Percentiles rank a stretch among this genome's conserved stretches.
Conservation (phyloP, 2,888 invertebrate species). For the Ectemnius lituratus region DNA sequence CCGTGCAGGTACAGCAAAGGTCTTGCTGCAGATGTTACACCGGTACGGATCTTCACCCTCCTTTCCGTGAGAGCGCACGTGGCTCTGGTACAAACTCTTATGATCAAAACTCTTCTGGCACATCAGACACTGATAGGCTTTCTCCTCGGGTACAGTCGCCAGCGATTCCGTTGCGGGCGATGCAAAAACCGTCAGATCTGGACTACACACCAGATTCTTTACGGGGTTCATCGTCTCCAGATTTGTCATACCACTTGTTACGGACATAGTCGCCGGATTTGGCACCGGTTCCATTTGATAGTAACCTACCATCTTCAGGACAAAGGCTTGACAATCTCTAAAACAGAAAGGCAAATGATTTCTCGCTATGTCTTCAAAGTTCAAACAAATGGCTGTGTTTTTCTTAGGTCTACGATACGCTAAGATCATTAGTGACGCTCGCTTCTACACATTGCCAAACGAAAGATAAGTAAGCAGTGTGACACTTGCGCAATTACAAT, state of each 20-base stretch:
- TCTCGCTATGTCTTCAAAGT: too few relatives aligned
- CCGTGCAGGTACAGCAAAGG: slow-evolving; percentile 93
- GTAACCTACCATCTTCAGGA: slow-evolving; percentile 66
- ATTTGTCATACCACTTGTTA: slow-evolving; percentile 37
- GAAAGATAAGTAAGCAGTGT: too few relatives aligned
- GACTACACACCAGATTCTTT: slow-evolving; percentile 82
- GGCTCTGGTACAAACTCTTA: slow-evolving; percentile 87
- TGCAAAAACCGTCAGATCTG: slow-evolving; percentile 80
- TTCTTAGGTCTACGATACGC: too few relatives aligned
- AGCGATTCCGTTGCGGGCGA: slow-evolving; percentile 50
- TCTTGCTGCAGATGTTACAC: slow-evolving; percentile 94
- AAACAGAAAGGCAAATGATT: background rate
- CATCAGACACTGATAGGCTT: slow-evolving; percentile 82
- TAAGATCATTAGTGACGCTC: too few relatives aligned
- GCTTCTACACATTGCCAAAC: too few relatives aligned
- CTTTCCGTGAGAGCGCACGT: slow-evolving; percentile 83
- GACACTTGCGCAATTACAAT: too few relatives aligned
- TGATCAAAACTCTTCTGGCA: slow-evolving; percentile 88
- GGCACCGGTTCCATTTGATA: slow-evolving; percentile 60
- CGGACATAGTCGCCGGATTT: slow-evolving; percentile 53
- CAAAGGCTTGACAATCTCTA: slow-evolving; percentile 15
- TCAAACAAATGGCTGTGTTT: too few relatives aligned
- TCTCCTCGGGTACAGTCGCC: slow-evolving; percentile 50
- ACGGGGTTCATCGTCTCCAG: slow-evolving; percentile 70
- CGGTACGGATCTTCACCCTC: slow-evolving; percentile 86